Base-by-base conservation (phyloP, 2,113 vertebrate genomes). In the Dendropsophus ebraccatus region DNA sequence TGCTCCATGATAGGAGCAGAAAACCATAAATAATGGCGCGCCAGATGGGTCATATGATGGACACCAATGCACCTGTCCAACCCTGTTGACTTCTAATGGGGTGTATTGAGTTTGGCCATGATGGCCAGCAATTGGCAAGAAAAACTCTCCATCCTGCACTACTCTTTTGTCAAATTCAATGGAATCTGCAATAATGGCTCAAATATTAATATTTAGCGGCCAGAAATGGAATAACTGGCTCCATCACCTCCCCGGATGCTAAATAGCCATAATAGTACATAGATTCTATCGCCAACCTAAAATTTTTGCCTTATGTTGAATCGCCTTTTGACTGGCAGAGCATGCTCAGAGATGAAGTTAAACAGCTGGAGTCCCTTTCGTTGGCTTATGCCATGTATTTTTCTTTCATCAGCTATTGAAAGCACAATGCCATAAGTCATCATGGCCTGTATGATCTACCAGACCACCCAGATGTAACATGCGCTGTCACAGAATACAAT, bases 401-500 rank as follows among this genome's bases (percentile, higher is more conserved):
- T 77, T 77, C 49, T 77, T 77, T 54, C 49, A 77, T 77, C 16
- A 54, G 25, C 28, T 32, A 32, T 82, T 82, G 80, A 62, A 70
- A 69, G 23, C 60, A 35, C n/a, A 21, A 19, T 21, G 62, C 19
- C 62, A 52, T 82, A 35, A 49, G 62, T 82, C 80, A 65, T 81
- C 41, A n/a, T n/a, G 41, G 54, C 35, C 35, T 47, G 25, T 65
- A 47, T 82, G 80, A 69, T 74, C n/a, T 45, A 74, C 28, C 25
- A 28, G 82, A 83, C 82, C 82, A 83, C 82, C 82, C 52, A 74
- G 30, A 60, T 58, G 19, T 47, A 49, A 45, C 11, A 45, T 35
- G 45, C 10, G 5, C 45, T 49, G 47, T 13, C 47, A 49, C 4
- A 49, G 10, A 72, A 41, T 37, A 41, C 35, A 41, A 72, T 23